Evolutionary conservation across 1,140 invertebrate species (phyloP), one percentile per base, ranked within the genome.

Genomic region (Mylabris phalerata): DNA sequence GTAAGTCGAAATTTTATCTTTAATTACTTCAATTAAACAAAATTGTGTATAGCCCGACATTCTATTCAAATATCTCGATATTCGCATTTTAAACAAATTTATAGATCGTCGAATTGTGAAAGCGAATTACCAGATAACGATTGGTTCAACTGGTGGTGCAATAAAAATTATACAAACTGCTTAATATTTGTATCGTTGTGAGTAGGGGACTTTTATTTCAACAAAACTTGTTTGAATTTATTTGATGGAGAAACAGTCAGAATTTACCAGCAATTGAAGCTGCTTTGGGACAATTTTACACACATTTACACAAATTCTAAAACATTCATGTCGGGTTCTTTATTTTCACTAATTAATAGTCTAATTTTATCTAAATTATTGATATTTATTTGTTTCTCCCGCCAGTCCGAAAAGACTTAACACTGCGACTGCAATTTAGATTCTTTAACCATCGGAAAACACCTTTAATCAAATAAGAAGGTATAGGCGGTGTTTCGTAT

Each of bases 401-500:
- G 25, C 79, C 88, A 92, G 89, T 91, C 88, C 88, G 89, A 84
- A 91, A 91, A 90, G 88, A 90, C 82, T 84, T 90, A 84, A 88
- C 87, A 79, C 85, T 90, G 84, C 86, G 88, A 82, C 86, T 90
- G 80, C 86, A 89, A 82, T 91, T 89, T 86, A 86, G 89, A 84
- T 90, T 92, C 86, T 91, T 91, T 89, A 90, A 90, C 84, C 89
- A 89, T 83, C 84, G 87, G 83, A 89, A 88, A 86, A 83, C 84
- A 75, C 84, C 84, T 77, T 83, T 88, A 82, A 88, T 89, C 82
- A 87, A 90, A 82, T 90, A 83, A 84, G 41, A 76, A 73, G 71
- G 64, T 68, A 65, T 54, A 19, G 19, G 19, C 63, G 50, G 56
- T 60, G 47, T 55, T 44, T 42, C 45, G 52, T 45, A 7, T 32